Evolutionary conservation across 1,140 invertebrate genomes (phyloP).

Genomic region (Plectrocnemia conspersa): DNA sequence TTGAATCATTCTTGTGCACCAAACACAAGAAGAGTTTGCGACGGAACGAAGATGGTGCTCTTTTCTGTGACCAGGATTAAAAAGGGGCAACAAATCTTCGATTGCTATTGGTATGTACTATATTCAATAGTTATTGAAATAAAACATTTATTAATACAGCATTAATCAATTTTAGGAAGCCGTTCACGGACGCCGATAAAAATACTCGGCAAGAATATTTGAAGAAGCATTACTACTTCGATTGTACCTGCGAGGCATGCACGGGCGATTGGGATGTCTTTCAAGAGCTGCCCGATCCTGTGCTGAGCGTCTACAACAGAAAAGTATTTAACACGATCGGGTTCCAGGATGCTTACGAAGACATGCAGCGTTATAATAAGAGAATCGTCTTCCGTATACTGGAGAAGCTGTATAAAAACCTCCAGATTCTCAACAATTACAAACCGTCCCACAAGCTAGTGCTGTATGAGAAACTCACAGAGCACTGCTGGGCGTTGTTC

Average conservation of each 20-base stretch:
- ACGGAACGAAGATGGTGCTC: constrained; percentile 52
- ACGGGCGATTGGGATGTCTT: constrained; percentile 70
- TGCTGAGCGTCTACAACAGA: too few species aligned
- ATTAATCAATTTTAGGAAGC: too few species aligned
- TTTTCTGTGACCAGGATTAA: constrained; percentile 60
- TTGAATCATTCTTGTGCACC: constrained; percentile 93
- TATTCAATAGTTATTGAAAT: too few species aligned
- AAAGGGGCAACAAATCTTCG: constrained; percentile 61
- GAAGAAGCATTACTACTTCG: constrained; percentile 80
- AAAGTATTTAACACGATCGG: constrained; percentile 52
- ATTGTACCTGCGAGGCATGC: constrained; percentile 78
- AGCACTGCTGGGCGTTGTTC: constrained; percentile 46
- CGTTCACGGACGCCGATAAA: too few species aligned
- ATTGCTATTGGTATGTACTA: constrained; percentile 70
- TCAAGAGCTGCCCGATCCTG: too few species aligned
- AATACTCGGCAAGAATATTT: constrained; percentile 66
- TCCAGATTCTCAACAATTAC: constrained; percentile 46
- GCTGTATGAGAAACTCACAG: constrained; percentile 45
- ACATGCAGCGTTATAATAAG: constrained; percentile 39
- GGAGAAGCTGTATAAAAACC: constrained; percentile 48
- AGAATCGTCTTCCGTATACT: constrained; percentile 46
- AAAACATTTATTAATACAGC: too few species aligned
- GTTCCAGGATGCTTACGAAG: constrained; percentile 35
- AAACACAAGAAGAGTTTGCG: constrained; percentile 65
- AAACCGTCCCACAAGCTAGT: constrained; percentile 48